phyloP scores from a whole-genome alignment of 2,797 vertebrate genomes.

The Picus viridis region DNA sequence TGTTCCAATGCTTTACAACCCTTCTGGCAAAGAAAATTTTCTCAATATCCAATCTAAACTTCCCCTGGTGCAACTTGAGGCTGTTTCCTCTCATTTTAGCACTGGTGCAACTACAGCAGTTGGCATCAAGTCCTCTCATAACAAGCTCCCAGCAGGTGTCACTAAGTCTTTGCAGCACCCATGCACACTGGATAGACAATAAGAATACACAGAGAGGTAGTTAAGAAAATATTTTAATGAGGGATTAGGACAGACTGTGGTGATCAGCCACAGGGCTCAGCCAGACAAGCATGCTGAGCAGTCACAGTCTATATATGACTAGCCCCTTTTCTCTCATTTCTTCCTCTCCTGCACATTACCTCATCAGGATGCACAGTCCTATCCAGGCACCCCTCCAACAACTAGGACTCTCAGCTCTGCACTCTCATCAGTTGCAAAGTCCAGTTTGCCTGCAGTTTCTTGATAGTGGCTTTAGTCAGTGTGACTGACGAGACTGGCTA shows the following conservation, averaged over 20 bases:
- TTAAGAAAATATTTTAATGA: not conserved
- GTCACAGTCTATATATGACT: fast-evolving
- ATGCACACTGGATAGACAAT: not conserved
- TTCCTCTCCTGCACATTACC: not conserved
- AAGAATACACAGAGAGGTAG: not conserved
- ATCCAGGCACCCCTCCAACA: not conserved
- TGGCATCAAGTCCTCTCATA: no score
- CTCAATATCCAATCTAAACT: not conserved
- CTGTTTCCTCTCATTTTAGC: not conserved
- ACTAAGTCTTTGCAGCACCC: not conserved
- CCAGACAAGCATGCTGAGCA: fast-evolving
- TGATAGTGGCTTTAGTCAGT: not conserved
- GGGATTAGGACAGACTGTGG: not conserved
- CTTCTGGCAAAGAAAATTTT: not conserved
- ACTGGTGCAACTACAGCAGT: no score
- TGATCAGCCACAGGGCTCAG: not conserved
- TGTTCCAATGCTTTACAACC: not conserved
- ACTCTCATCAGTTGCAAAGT: not conserved
- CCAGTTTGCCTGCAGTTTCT: not conserved
- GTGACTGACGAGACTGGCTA: not conserved
- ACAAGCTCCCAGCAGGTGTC: not conserved
- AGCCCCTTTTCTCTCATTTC: not conserved
- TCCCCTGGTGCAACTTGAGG: no score
- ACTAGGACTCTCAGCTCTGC: fast-evolving
- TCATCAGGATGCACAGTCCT: not conserved